Evolutionary conservation across 2,888 invertebrate species (phyloP).

Genomic region (Apeira syringaria): DNA sequence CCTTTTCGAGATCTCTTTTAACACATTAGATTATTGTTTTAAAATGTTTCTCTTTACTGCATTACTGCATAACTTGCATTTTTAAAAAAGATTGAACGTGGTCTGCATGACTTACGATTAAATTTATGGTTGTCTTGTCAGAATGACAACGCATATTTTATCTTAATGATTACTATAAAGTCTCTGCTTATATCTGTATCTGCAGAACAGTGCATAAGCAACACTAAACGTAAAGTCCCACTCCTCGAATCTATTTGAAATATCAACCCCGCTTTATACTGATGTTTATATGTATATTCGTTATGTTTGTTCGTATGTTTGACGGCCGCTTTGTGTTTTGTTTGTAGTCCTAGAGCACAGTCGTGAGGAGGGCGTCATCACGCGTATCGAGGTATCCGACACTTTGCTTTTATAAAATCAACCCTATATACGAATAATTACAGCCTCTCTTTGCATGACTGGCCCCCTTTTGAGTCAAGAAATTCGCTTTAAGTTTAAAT

Average conservation of each 20-base stretch:
- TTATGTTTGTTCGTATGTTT: slow-evolving; percentile 72
- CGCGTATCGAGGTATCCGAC: slow-evolving; percentile 80
- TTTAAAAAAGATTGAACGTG: too few species aligned
- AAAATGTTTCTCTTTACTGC: too few species aligned
- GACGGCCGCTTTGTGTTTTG: slow-evolving; percentile 80
- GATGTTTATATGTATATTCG: slow-evolving; percentile 56
- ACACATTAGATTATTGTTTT: too few species aligned
- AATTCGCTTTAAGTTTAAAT: slow-evolving; percentile 10
- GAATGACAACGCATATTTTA: too few species aligned
- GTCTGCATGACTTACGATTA: too few species aligned
- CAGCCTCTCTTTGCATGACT: slow-evolving; percentile 21
- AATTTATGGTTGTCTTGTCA: too few species aligned
- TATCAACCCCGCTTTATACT: slow-evolving; percentile 46
- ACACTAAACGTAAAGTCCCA: slow-evolving; percentile 3
- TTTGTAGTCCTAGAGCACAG: slow-evolving; percentile 84
- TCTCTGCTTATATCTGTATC: too few species aligned
- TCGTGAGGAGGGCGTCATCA: slow-evolving; percentile 84
- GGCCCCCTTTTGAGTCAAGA: slow-evolving; percentile 1
- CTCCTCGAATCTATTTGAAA: slow-evolving; percentile 1
- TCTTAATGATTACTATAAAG: too few species aligned
- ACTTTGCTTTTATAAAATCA: slow-evolving; percentile 69
- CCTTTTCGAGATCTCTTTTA: too few species aligned
- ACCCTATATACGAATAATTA: slow-evolving; percentile 31
- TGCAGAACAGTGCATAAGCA: too few species aligned
- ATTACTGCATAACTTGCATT: too few species aligned